These are phyloP conservation scores for Cataglyphis rosenhaueri DNA, from an alignment of 2,888 invertebrate species.

Conservation along the genomic window DNA sequence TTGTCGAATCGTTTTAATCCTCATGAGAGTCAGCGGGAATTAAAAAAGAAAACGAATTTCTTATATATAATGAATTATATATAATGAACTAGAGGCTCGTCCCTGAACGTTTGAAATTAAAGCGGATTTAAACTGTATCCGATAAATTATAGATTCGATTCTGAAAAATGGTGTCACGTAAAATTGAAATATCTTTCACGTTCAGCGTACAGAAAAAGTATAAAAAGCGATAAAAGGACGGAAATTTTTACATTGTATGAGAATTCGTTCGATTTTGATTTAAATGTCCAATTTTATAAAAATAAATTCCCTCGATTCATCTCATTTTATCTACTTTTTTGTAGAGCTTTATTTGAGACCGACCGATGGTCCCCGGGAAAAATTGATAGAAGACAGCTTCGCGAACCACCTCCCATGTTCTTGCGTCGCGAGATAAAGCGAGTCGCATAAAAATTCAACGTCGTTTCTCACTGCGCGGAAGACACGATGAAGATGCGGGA, in stretches of 20 bases:
- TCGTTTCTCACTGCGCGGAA: conserved; percentile 44
- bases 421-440: background rate
- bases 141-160: conserved; percentile 15
- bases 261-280: background rate
- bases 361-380: conserved; percentile 14
- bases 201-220: background rate
- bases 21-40: background rate
- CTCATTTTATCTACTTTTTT: background rate
- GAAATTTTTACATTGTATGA: background rate
- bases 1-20: conserved; percentile 12
- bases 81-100: background rate
- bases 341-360: background rate
- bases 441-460: conserved; percentile 27
- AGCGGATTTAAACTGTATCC: conserved; percentile 16
- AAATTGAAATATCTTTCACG: conserved; percentile 10
- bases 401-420: background rate
- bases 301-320: background rate
- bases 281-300: background rate
- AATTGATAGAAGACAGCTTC: conserved; percentile 14
- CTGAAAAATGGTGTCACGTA: background rate
- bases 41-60: background rate
- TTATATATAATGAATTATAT: background rate
- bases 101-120: background rate
- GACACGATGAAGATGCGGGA: conserved; percentile 46
- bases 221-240: background rate